A percentile compares a stretch with the other conserved stretches of the same genome.
These are phyloP conservation scores for Eupleurogrammus muticus DNA, from an alignment of 2,797 vertebrate genomes.

Conservation along the genomic window DNA sequence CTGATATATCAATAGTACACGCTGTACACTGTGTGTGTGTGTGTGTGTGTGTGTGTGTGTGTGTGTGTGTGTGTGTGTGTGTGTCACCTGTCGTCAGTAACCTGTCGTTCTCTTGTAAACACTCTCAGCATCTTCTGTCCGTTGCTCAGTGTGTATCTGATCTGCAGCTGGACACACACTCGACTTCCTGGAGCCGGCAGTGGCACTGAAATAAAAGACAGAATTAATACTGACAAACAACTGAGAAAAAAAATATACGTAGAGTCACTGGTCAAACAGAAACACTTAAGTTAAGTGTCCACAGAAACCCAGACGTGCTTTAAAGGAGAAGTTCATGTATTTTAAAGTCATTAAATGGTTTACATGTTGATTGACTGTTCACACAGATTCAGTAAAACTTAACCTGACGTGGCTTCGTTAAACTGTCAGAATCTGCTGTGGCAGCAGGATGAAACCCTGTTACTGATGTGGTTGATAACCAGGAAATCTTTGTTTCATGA, in stretches of 20 bases:
- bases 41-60: too few relatives aligned
- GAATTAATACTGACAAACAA: not conserved
- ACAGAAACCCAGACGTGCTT: not conserved
- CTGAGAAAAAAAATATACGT: not conserved
- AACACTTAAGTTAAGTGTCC: not conserved
- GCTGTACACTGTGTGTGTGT: too few relatives aligned
- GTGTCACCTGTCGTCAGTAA: slow-evolving; percentile 78
- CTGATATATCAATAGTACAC: too few relatives aligned
- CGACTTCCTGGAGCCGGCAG: slow-evolving; percentile 48
- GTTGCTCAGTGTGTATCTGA: slow-evolving; percentile 70
- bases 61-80: not conserved
- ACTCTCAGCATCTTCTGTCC: slow-evolving; percentile 76
- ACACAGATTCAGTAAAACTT: too few relatives aligned
- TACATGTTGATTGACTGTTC: too few relatives aligned
- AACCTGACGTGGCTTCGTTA: too few relatives aligned
- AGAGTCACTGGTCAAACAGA: not conserved
- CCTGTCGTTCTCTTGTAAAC: slow-evolving; percentile 63
- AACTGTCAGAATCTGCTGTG: too few relatives aligned
- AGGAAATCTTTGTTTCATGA: too few relatives aligned
- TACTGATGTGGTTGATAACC: too few relatives aligned
- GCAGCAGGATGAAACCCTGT: too few relatives aligned
- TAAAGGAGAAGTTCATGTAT: too few relatives aligned
- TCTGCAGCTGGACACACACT: slow-evolving; percentile 79
- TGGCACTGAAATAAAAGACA: slow-evolving; percentile 21
- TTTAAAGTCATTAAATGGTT: too few relatives aligned